Conservation (phyloP, 2,888 invertebrate species). For the Campopleginae sp. region DNA sequence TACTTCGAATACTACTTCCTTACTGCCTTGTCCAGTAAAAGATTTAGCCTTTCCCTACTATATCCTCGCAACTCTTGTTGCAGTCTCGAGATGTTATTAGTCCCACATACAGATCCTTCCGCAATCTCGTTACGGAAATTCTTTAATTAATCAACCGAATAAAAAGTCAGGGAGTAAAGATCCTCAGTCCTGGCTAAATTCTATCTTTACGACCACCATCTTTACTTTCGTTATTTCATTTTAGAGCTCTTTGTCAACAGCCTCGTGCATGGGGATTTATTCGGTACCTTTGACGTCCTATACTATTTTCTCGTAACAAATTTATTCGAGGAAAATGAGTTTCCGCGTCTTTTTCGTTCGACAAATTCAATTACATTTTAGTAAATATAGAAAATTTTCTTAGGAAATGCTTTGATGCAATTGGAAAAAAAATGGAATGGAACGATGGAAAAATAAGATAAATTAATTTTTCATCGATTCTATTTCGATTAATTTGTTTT, state of each 20-base stretch:
- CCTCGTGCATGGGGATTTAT: not conserved
- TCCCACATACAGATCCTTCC: constrained; percentile 19
- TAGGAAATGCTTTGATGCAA: not conserved
- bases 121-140: constrained; percentile 20
- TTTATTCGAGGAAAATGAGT: not conserved
- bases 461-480: not conserved
- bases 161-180: constrained; percentile 8
- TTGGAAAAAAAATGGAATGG: not conserved
- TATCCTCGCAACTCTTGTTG: constrained; percentile 23
- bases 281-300: too few species aligned
- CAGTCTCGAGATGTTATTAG: constrained; percentile 38
- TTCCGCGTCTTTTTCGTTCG: not conserved
- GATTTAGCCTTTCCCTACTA: constrained; percentile 50
- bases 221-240: not conserved
- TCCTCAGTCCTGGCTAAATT: not conserved
- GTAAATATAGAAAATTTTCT: too few species aligned
- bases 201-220: not conserved
- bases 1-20: constrained; percentile 44
- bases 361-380: not conserved
- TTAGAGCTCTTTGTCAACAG: not conserved
- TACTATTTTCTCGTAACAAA: not conserved
- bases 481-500: not conserved
- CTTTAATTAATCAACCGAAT: constrained; percentile 17
- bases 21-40: constrained; percentile 40
- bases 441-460: not conserved